phyloP scores from a whole-genome alignment of 2,888 invertebrate species.

The Xiphydria camelus region DNA sequence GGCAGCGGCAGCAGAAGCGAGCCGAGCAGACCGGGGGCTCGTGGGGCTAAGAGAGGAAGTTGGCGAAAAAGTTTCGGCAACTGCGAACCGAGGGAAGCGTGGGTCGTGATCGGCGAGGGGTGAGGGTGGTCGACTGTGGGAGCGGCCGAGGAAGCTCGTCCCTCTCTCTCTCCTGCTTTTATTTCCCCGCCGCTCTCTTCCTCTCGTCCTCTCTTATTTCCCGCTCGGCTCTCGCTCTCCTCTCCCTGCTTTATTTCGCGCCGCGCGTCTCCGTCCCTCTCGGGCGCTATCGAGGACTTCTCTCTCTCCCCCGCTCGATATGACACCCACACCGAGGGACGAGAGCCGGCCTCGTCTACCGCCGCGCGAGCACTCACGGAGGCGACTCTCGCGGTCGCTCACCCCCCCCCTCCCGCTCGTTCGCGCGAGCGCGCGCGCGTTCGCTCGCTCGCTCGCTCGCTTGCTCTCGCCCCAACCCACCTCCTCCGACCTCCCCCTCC shows the following conservation, averaged over 20 bases:
- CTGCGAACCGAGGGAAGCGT: background rate
- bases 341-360: conserved; percentile 5
- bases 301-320: conserved; percentile 12
- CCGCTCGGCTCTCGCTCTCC: background rate
- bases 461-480: background rate
- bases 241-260: background rate
- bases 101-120: background rate
- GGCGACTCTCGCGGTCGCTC: conserved; percentile 18
- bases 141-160: background rate
- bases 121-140: background rate
- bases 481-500: background rate
- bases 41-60: no score
- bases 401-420: background rate
- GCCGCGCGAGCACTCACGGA: conserved; percentile 19
- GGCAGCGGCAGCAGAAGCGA: no score
- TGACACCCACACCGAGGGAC: conserved; percentile 12
- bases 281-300: background rate
- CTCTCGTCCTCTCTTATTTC: background rate
- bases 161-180: conserved; percentile 7
- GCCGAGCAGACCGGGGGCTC: no score
- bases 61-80: background rate
- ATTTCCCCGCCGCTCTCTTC: background rate
- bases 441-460: background rate
- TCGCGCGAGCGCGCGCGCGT: background rate
- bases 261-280: background rate